phyloP scores from a whole-genome alignment of 2,797 vertebrate genomes.

The Monodelphis domestica region DNA sequence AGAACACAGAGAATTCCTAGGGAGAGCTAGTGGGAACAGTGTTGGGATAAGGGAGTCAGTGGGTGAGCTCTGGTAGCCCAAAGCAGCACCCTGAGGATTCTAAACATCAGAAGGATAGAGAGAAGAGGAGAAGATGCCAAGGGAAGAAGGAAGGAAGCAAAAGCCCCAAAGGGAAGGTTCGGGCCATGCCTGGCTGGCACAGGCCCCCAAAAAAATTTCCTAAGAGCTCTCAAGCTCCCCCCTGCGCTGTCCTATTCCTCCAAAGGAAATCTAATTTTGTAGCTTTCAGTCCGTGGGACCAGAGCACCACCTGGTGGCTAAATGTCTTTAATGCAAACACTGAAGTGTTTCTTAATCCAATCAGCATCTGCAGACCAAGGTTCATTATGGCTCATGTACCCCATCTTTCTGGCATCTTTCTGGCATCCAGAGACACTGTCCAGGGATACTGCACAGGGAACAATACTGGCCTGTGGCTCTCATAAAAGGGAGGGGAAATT shows the following conservation, averaged over 20 bases:
- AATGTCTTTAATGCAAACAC: neutral
- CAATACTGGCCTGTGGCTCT: neutral
- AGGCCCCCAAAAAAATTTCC: neutral
- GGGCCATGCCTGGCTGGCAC: neutral
- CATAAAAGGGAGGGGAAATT: neutral
- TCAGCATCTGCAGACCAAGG: neutral
- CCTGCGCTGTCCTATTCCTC: neutral
- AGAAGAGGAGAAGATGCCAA: neutral
- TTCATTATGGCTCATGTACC: fast-evolving
- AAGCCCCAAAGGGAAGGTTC: neutral
- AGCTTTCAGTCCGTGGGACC: conserved; percentile 26
- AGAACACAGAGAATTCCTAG: neutral
- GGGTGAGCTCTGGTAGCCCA: neutral
- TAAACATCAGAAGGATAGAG: neutral
- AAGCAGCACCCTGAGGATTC: neutral
- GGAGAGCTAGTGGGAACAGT: neutral
- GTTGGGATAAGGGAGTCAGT: neutral
- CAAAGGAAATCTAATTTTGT: neutral
- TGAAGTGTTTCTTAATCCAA: neutral
- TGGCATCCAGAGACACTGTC: neutral
- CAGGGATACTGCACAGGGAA: neutral
- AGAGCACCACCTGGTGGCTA: conserved; percentile 60
- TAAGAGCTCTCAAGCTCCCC: neutral
- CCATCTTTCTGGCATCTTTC: neutral
- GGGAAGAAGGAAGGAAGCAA: neutral